Conservation (phyloP, 2,888 invertebrate genomes). For the Sminthurides aquaticus region DNA sequence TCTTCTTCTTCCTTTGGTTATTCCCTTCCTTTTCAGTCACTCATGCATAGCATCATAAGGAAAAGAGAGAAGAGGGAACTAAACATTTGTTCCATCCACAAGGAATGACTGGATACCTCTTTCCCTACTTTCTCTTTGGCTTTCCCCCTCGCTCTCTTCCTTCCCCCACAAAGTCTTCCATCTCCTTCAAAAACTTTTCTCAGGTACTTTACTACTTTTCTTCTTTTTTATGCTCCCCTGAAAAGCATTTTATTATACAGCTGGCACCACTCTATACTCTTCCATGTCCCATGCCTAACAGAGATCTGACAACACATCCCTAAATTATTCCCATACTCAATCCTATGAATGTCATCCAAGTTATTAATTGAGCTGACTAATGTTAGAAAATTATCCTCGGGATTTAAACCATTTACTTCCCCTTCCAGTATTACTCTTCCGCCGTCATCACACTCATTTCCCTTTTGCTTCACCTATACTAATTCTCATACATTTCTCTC, state of each 20-base stretch:
- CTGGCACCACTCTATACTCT: not conserved
- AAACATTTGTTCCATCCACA: not conserved
- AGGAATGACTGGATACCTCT: slow-evolving; percentile 30
- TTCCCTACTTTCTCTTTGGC: slow-evolving; percentile 26
- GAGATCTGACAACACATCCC: not conserved
- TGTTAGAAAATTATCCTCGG: not conserved
- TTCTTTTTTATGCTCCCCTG: not conserved
- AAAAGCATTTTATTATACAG: not conserved
- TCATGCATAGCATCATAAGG: not conserved
- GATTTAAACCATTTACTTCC: not conserved
- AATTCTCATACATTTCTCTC: no score
- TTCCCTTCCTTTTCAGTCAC: not conserved
- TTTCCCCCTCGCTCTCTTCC: slow-evolving; percentile 12
- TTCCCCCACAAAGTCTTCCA: not conserved
- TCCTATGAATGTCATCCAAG: not conserved
- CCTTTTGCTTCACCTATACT: not conserved
- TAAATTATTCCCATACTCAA: not conserved
- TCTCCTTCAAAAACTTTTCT: not conserved
- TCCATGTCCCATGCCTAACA: not conserved
- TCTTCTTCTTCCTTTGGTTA: no score
- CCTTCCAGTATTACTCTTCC: not conserved
- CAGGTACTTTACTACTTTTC: not conserved
- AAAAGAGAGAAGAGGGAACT: not conserved
- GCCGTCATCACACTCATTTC: not conserved
- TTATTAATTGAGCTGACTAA: not conserved